A percentile compares a stretch with the other conserved stretches of the same genome.
These are phyloP conservation scores for Anguilla marmorata DNA, from an alignment of 2,797 vertebrate species.

Conservation along the genomic window DNA sequence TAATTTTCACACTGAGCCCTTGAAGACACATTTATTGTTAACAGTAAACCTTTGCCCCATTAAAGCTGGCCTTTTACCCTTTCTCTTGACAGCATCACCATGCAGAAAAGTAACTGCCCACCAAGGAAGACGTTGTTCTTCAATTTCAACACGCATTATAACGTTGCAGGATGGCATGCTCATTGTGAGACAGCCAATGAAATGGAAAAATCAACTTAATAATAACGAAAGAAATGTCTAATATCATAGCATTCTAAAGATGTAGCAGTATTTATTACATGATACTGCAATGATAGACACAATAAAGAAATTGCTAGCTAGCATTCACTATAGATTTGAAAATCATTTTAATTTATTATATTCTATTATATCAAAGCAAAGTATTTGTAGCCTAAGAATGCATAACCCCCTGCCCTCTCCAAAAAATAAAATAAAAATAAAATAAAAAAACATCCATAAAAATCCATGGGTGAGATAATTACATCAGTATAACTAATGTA, in stretches of 20 bases:
- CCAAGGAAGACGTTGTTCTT: background rate
- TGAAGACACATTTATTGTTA: constrained; percentile 65
- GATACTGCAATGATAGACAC: background rate
- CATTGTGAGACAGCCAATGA: background rate
- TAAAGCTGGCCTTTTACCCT: constrained; percentile 34
- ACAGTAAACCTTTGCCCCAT: constrained; percentile 68
- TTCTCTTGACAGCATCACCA: constrained; percentile 24
- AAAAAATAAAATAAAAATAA: background rate
- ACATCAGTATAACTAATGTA: background rate
- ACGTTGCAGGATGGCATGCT: background rate
- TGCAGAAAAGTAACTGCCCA: background rate
- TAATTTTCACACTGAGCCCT: constrained; percentile 61
- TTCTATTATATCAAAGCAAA: background rate
- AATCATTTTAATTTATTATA: background rate
- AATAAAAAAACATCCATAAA: background rate
- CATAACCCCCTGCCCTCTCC: background rate
- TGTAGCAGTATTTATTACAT: background rate
- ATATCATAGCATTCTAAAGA: background rate
- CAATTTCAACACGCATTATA: background rate
- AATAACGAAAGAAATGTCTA: background rate
- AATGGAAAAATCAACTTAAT: background rate
- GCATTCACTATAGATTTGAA: background rate
- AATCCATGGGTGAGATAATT: background rate
- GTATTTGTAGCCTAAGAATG: background rate
- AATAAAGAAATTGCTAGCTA: background rate